Evolutionary conservation across 2,888 invertebrate species (phyloP).

Genomic region (Drosophila stalkeri): DNA sequence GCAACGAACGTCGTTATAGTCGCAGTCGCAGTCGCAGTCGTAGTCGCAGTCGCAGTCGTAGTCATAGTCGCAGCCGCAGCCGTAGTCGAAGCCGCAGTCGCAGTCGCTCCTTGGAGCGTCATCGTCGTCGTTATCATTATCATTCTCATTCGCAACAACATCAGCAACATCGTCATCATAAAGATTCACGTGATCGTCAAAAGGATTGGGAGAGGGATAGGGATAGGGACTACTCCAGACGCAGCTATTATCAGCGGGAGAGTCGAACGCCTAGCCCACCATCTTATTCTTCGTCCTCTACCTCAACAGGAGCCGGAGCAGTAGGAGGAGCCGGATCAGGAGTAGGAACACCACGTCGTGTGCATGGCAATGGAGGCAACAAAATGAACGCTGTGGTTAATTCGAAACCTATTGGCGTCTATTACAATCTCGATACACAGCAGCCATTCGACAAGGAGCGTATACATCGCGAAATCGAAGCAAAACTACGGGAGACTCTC

Average conservation of each 20-base stretch:
- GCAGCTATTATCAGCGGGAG: constrained; percentile 47
- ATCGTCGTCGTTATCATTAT: constrained; percentile 30
- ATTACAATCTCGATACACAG: constrained; percentile 79
- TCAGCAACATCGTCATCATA: constrained; percentile 41
- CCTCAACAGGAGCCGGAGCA: not conserved
- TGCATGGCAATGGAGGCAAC: constrained; percentile 7
- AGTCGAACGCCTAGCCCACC: constrained; percentile 48
- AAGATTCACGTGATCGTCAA: constrained; percentile 59
- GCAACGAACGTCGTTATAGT: constrained; percentile 56
- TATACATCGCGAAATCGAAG: constrained; percentile 85
- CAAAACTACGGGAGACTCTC: constrained; percentile 82
- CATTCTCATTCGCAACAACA: constrained; percentile 25
- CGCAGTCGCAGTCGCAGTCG: constrained; percentile 51
- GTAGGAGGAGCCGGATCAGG: not conserved
- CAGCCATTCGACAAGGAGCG: constrained; percentile 84
- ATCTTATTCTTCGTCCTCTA: constrained; percentile 2
- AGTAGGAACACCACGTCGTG: not conserved
- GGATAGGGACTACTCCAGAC: constrained; percentile 49
- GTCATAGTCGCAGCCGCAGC: constrained; percentile 44
- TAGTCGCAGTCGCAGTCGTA: constrained; percentile 44
- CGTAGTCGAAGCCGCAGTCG: constrained; percentile 53
- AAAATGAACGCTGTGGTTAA: constrained; percentile 27
- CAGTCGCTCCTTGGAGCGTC: constrained; percentile 57
- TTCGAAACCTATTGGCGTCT: constrained; percentile 67
- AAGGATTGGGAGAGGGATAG: constrained; percentile 33